A percentile compares a stretch with the other conserved stretches of the same genome.
phyloP scores from a whole-genome alignment of 2,888 invertebrate genomes.

The Scaeva pyrastri region DNA sequence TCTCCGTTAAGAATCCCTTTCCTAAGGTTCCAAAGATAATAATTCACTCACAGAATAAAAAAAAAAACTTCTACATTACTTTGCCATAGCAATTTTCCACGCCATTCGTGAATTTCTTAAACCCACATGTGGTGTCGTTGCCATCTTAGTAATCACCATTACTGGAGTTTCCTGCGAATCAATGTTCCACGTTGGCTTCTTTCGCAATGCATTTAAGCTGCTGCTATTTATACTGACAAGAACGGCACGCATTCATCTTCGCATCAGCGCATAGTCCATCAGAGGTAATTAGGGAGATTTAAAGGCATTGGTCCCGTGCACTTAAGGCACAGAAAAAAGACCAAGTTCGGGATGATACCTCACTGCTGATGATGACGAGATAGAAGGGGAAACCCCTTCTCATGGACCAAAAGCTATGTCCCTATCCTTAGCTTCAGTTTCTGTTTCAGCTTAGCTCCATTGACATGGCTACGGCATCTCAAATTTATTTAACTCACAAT shows the following conservation, averaged over 20 bases:
- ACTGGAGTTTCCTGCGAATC: slow-evolving; percentile 13
- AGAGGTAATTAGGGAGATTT: slow-evolving; percentile 70
- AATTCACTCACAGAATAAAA: slow-evolving; percentile 49
- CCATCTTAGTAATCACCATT: slow-evolving; percentile 43
- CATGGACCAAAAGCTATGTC: slow-evolving; percentile 44
- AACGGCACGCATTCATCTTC: slow-evolving; percentile 70
- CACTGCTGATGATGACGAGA: not conserved
- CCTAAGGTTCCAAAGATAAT: slow-evolving; percentile 48
- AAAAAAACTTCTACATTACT: slow-evolving; percentile 32
- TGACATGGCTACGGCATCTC: slow-evolving; percentile 52
- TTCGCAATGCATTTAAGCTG: slow-evolving; percentile 37
- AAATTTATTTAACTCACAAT: slow-evolving; percentile 70
- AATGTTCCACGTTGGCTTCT: slow-evolving; percentile 42
- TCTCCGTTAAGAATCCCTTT: slow-evolving; percentile 11
- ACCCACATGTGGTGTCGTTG: slow-evolving; percentile 64
- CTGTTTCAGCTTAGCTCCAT: slow-evolving; percentile 6
- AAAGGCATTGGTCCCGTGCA: slow-evolving; percentile 44
- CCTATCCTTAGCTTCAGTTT: not conserved
- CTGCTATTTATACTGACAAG: slow-evolving; percentile 43
- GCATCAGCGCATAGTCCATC: slow-evolving; percentile 66
- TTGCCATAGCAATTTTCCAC: slow-evolving; percentile 66
- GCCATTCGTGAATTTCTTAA: slow-evolving; percentile 68
- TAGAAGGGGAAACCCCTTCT: slow-evolving; percentile 24
- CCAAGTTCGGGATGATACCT: slow-evolving; percentile 20
- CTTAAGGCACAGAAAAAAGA: slow-evolving; percentile 23